These are phyloP conservation scores for Calliopum simillimum DNA, from an alignment of 2,888 invertebrate species.

Conservation along the genomic window DNA sequence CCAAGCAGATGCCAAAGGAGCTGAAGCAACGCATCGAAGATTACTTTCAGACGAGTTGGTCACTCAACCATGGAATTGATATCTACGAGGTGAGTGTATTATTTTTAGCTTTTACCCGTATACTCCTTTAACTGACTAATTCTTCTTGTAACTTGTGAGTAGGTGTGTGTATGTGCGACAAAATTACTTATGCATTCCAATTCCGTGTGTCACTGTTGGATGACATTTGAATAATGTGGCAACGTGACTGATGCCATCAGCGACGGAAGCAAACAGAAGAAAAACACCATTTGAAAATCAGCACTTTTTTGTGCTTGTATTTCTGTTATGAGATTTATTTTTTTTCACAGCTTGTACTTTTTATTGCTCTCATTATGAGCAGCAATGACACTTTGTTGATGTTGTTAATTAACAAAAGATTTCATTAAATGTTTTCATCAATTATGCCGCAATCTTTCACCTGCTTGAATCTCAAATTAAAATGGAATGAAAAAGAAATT, in stretches of 20 bases:
- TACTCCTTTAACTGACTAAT: background rate
- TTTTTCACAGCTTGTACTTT: no score
- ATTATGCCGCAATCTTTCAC: background rate
- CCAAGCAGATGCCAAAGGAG: conserved; percentile 83
- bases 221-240: conserved; percentile 8
- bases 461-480: no score
- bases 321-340: no score
- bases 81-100: conserved; percentile 84
- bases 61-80: conserved; percentile 96
- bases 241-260: background rate
- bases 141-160: background rate
- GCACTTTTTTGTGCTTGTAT: no score
- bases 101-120: background rate
- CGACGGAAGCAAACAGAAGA: no score
- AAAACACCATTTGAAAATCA: no score
- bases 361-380: no score
- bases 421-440: background rate
- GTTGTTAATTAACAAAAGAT: conserved; percentile 3
- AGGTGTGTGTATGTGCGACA: background rate
- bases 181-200: conserved; percentile 21
- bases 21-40: conserved; percentile 96
- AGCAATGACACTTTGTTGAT: background rate
- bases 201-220: background rate
- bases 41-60: conserved; percentile 98
- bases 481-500: no score